Evolutionary conservation across 2,888 invertebrate genomes (phyloP).

Genomic region (Apamea monoglypha): DNA sequence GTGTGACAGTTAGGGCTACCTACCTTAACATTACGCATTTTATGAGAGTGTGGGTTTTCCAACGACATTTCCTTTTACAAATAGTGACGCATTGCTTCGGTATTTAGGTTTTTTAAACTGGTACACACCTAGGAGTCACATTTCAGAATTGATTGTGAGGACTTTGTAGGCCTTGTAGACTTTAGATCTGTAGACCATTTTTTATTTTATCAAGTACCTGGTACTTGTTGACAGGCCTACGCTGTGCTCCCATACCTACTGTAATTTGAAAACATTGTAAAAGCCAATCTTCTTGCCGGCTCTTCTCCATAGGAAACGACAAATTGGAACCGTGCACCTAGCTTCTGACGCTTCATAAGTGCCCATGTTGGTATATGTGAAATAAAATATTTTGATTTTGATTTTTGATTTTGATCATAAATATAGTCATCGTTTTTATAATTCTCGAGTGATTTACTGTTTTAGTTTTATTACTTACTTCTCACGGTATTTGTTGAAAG

Average conservation of each 20-base stretch:
- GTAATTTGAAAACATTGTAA: too few species aligned
- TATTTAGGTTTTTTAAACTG: slow-evolving; percentile 40
- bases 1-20: slow-evolving; percentile 43
- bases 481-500: slow-evolving; percentile 10
- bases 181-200: too few species aligned
- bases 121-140: slow-evolving; percentile 39
- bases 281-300: too few species aligned
- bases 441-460: slow-evolving; percentile 34
- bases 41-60: slow-evolving; percentile 46
- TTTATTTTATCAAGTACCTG: too few species aligned
- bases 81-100: slow-evolving; percentile 44
- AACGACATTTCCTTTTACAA: slow-evolving; percentile 40
- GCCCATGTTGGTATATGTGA: too few species aligned
- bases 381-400: too few species aligned
- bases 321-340: too few species aligned
- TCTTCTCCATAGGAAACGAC: too few species aligned
- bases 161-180: too few species aligned
- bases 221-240: too few species aligned
- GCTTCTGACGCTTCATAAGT: too few species aligned
- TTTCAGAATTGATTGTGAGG: slow-evolving; percentile 13
- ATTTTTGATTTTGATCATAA: background rate
- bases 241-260: too few species aligned
- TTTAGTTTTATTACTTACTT: slow-evolving; percentile 36
- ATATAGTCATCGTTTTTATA: slow-evolving; percentile 14
- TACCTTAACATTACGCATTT: slow-evolving; percentile 34